A percentile compares a stretch with the other conserved stretches of the same genome.
These are phyloP conservation scores for Chalcosyrphus nemorum DNA, from an alignment of 2,888 invertebrate genomes.

Conservation along the genomic window DNA sequence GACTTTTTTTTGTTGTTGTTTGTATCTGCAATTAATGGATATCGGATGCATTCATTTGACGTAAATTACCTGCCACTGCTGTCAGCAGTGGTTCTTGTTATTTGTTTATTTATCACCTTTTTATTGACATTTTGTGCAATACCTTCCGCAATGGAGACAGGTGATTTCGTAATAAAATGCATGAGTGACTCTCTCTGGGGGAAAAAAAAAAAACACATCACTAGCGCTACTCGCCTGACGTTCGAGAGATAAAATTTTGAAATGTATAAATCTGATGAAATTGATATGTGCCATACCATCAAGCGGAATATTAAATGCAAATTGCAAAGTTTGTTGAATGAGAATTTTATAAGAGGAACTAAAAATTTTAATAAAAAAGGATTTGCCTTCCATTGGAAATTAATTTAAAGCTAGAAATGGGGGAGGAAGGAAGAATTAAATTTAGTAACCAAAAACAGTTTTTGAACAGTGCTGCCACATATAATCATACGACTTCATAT, in stretches of 20 bases:
- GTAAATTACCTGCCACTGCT: conserved; percentile 60
- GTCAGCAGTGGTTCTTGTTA: conserved; percentile 41
- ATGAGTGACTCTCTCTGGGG: conserved; percentile 1
- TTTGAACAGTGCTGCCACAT: no score
- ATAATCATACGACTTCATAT: no score
- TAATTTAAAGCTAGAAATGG: no score
- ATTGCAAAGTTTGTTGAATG: no score
- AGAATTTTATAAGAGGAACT: no score
- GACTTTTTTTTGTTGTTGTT: background rate
- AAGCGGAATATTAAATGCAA: background rate
- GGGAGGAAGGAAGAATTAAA: no score
- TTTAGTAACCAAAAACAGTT: no score
- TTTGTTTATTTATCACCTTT: conserved; percentile 20
- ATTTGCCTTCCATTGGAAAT: no score
- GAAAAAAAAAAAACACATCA: background rate
- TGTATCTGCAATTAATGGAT: conserved; percentile 8
- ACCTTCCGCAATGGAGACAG: conserved; percentile 3
- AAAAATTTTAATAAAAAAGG: no score
- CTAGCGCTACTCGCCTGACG: background rate
- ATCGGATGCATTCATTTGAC: conserved; percentile 55
- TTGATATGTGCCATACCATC: background rate
- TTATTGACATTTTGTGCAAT: conserved; percentile 17
- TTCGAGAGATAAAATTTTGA: background rate
- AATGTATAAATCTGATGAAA: background rate
- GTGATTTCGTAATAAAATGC: conserved; percentile 24